phyloP scores from a whole-genome alignment of 2,113 vertebrate species.

The Pelmatolapia mariae region DNA sequence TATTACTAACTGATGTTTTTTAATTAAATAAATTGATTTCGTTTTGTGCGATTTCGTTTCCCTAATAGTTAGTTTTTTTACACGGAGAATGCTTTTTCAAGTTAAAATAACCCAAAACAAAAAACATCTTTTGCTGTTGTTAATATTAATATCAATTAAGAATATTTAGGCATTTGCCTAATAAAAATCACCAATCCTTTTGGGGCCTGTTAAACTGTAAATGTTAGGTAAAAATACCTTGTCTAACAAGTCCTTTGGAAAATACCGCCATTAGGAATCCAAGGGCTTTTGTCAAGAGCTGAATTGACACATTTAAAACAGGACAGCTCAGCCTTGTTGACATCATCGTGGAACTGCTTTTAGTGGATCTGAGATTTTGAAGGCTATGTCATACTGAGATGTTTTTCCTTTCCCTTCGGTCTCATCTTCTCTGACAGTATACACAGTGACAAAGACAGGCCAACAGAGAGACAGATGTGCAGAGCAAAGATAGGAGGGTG shows the following conservation, averaged over 20 bases:
- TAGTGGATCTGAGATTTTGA: constrained; percentile 14
- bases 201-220: background rate
- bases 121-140: background rate
- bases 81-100: background rate
- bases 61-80: background rate
- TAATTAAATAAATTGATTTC: background rate
- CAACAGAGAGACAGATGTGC: constrained; percentile 1
- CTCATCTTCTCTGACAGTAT: background rate
- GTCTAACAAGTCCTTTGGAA: constrained; percentile 18
- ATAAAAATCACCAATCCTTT: background rate
- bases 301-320: constrained; percentile 38
- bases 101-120: background rate
- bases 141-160: background rate
- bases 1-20: background rate
- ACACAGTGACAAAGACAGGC: constrained; percentile 25
- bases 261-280: constrained; percentile 48
- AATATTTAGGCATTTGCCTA: background rate
- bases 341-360: constrained; percentile 27
- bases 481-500: background rate
- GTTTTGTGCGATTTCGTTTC: background rate
- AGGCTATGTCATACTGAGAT: constrained; percentile 48
- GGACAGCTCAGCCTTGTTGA: constrained; percentile 7
- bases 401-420: constrained; percentile 1
- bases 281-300: constrained; percentile 26
- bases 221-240: background rate